Percentiles rank a stretch among this genome's conserved stretches.
Conservation (phyloP, 2,113 vertebrate species). For the Hippolais icterina region DNA sequence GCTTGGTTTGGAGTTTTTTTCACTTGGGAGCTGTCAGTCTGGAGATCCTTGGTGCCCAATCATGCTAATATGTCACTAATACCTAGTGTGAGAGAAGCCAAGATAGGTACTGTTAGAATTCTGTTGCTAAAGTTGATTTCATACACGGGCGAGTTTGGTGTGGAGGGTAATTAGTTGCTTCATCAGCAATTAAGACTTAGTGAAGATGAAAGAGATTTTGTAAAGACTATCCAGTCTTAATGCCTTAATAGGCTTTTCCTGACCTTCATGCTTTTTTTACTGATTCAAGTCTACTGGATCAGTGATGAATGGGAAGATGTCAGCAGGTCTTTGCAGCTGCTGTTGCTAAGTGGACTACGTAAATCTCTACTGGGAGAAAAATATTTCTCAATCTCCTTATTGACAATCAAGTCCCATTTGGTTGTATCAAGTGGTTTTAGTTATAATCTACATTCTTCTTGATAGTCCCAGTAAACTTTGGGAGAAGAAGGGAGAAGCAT, state of each 20-base stretch:
- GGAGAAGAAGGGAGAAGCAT: fast-evolving
- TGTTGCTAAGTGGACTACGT: not conserved
- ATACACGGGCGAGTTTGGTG: not conserved
- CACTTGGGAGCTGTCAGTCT: not conserved
- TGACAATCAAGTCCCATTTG: not conserved
- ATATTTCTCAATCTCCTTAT: not conserved
- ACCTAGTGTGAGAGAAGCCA: not conserved
- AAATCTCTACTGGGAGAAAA: not conserved
- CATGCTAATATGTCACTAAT: not conserved
- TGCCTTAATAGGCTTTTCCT: constrained; percentile 36
- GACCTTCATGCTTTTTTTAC: not conserved
- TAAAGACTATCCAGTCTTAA: not conserved
- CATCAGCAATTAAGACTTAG: not conserved
- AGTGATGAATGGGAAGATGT: not conserved
- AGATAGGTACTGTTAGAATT: not conserved
- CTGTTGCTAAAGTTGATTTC: not conserved
- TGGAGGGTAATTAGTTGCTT: not conserved
- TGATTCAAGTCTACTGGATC: not conserved
- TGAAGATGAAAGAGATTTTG: not conserved
- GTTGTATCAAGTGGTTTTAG: not conserved
- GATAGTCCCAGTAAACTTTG: not conserved
- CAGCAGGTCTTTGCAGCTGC: not conserved
- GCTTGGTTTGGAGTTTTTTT: not conserved
- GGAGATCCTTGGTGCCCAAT: not conserved
- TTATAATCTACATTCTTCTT: not conserved